Evolutionary conservation across 2,888 invertebrate genomes (phyloP).

Genomic region (Yponomeuta plumbellus): DNA sequence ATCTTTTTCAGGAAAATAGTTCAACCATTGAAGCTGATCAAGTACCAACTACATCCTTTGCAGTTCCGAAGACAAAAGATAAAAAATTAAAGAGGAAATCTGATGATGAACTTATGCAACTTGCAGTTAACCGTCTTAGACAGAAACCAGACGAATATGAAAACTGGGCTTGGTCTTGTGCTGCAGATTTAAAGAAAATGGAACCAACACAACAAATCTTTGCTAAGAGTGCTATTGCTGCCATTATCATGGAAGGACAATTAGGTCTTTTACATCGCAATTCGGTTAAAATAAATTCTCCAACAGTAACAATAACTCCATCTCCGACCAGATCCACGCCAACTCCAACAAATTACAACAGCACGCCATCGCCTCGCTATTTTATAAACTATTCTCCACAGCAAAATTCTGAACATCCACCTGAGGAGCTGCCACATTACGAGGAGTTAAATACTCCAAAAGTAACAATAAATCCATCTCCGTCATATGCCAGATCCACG

Average conservation of each 20-base stretch:
- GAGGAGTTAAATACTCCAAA: no score
- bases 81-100: no score
- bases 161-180: slow-evolving; percentile 53
- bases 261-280: slow-evolving; percentile 49
- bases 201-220: slow-evolving; percentile 55
- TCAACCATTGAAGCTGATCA: neutral
- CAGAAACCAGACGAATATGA: slow-evolving; percentile 23
- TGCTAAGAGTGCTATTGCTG: slow-evolving; percentile 58
- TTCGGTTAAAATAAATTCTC: slow-evolving; percentile 35
- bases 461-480: no score
- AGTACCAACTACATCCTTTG: slow-evolving; percentile 3
- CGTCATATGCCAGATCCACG: no score
- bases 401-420: slow-evolving; percentile 23
- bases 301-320: slow-evolving; percentile 22
- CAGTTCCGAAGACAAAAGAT: slow-evolving; percentile 12
- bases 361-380: no score
- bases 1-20: neutral
- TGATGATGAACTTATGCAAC: no score
- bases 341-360: slow-evolving; percentile 22
- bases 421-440: no score
- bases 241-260: slow-evolving; percentile 54
- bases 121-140: slow-evolving; percentile 9
- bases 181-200: slow-evolving; percentile 58
- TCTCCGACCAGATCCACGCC: slow-evolving; percentile 23
- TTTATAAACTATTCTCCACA: slow-evolving; percentile 23